Base-by-base conservation (phyloP, 2,113 vertebrate species). In the Pelecanoides urinatrix region DNA sequence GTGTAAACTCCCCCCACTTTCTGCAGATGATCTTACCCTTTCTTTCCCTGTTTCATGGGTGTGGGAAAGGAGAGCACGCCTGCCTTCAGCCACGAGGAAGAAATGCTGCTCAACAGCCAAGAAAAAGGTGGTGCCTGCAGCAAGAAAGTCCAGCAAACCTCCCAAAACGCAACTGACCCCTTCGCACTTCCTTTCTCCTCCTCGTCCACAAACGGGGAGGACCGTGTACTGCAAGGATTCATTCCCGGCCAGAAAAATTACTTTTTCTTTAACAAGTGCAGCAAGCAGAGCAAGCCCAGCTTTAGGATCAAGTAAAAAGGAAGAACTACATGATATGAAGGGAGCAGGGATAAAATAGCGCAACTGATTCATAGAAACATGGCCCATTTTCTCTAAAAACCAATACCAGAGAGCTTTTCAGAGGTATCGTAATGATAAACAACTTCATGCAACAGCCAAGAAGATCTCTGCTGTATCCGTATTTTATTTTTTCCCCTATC, bases 381-480 rank as follows among this genome's bases (percentile, higher is more conserved):
- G 2, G 7, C 8, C 15, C 13, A 23, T 77, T 40, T 86, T 11
- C 49, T 44, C 23, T 26, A 17, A 29, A 75, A 90, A 11, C 0
- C 59, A 52, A 16, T 4, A 2, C 20, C 70, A 63, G 45, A 66
- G 55, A 78, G 61, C 22, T 81, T 11, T 42, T 47, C 61, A 72
- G 8, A 45, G 12, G 16, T 42, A 26, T 17, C 4, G 0, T 29
- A 76, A 42, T 2, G 0, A 32, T 12, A 27, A 81, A 15, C 23
- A 38, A 38, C 49, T 21, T 47, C 42, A 56, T 1, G 1, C 49
- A 76, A 47, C 40, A 73, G 16, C 19, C 44, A 45, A 78, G n/a
- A 45, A 45, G 9, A 29, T 40, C 32, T 49, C 32, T 44, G 38
- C 18, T 27, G 34, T 5, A 47, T 8, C 20, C 1, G 0, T 34